These are phyloP conservation scores for Ptyas mucosa DNA, from an alignment of 2,113 vertebrate species.

Conservation along the genomic window DNA sequence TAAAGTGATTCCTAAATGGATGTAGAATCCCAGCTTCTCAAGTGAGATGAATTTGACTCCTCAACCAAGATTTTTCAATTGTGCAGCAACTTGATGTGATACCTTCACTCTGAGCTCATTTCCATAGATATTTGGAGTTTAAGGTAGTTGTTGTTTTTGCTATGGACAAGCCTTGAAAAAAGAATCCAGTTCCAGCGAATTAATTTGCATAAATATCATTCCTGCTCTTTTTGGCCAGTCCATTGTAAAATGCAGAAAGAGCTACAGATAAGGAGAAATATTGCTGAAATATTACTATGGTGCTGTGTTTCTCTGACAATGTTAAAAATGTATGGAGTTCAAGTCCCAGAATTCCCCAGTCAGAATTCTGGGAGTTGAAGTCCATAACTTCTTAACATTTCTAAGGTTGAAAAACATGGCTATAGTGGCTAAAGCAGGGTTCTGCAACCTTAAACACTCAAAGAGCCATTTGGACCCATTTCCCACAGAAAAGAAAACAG, in stretches of 20 bases:
- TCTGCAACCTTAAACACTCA: too few species aligned
- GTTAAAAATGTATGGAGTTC: background rate
- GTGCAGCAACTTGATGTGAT: background rate
- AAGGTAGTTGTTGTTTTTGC: background rate
- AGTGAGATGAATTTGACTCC: background rate
- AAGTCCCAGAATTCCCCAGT: background rate
- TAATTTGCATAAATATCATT: background rate
- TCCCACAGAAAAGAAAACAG: too few species aligned
- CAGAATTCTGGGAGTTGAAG: background rate
- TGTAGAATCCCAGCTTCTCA: background rate
- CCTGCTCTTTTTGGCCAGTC: background rate
- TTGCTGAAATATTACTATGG: background rate
- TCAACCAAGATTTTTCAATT: background rate
- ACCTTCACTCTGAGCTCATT: background rate
- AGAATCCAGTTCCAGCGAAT: background rate
- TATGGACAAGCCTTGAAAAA: background rate
- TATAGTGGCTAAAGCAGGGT: background rate
- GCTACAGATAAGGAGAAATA: background rate
- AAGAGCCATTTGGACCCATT: too few species aligned
- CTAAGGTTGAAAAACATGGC: background rate
- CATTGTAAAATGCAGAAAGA: background rate
- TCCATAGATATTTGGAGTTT: background rate
- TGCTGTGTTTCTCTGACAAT: background rate
- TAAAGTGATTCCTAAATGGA: background rate
- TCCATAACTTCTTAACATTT: background rate